Base-by-base conservation (phyloP, 2,797 vertebrate genomes). In the Sparus aurata region DNA sequence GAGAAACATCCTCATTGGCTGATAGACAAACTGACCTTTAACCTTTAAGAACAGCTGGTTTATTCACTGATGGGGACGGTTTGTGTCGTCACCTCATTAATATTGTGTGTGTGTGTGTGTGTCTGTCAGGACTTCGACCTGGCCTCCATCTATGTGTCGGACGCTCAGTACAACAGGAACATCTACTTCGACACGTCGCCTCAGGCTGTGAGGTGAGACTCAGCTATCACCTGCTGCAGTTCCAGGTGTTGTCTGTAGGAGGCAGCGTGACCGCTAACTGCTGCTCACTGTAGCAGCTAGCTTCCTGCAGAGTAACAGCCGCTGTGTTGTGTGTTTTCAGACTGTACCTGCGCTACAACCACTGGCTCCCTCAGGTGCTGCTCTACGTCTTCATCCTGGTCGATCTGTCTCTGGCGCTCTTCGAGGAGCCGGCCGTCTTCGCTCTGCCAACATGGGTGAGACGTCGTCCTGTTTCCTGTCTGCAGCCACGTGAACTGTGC, bases 91-190 rank as follows among this genome's bases (percentile, higher is more conserved):
- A n/a, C n/a, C n/a, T n/a, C n/a, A n/a, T n/a, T n/a, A n/a, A n/a
- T n/a, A n/a, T n/a, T n/a, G 6, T 55, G 20, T 41, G 22, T 27
- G 53, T 45, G 18, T 13, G 46, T 25, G 30, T 46, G 30, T 93
- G 34, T 78, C 20, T 89, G 87, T 53, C 83, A 97, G 96, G 95
- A 95, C 1, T 93, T 99, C 1, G 89, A 97, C 43, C 90, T 98
- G 88, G 97, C 98, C 0, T 95, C 96, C 0, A 94, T 96, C 11
- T 98, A 96, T 3, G 97, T 99, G 38, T 98, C 97, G 0, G 97
- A 99, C 45, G 98, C 98, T 11, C 97, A 98, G 77, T 97, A 97
- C 92, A 98, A 97, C 93, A 95, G 97, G 69, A 99, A 99, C 71
- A 96, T 98, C 60, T 95, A 82, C 22, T 98, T 99, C 22, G 95